Percentiles rank a stretch among this genome's conserved stretches.
These are phyloP conservation scores for Polyergus mexicanus DNA, from an alignment of 1,140 invertebrate genomes.

Conservation along the genomic window DNA sequence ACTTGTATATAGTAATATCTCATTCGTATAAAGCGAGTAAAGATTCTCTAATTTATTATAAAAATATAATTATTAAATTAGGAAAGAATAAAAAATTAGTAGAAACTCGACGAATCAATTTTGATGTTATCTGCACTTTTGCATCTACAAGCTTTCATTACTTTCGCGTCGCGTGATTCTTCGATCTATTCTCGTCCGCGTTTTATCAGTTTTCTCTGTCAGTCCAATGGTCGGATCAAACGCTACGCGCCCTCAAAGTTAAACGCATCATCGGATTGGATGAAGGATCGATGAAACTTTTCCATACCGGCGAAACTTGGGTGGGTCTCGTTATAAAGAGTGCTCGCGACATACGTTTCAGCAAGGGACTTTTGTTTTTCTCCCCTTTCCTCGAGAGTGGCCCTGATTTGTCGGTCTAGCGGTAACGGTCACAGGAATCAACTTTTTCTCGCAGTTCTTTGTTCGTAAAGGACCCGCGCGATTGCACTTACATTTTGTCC, in stretches of 20 bases:
- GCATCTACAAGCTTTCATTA: constrained; percentile 3
- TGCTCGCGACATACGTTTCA: constrained; percentile 37
- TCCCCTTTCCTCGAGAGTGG: not conserved
- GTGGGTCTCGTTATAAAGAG: constrained; percentile 32
- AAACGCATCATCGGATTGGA: constrained; percentile 26
- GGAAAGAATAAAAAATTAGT: not conserved
- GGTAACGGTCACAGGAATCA: constrained; percentile 41
- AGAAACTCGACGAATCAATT: not conserved
- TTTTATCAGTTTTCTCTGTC: constrained; percentile 8
- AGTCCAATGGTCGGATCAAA: not conserved
- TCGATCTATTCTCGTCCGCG: not conserved
- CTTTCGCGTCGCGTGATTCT: not conserved
- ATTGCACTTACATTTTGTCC: constrained; percentile 39
- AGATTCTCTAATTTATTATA: not conserved
- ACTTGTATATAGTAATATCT: not conserved
- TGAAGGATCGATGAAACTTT: not conserved
- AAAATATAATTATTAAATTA: not conserved
- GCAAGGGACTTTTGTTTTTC: constrained; percentile 27
- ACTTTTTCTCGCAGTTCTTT: constrained; percentile 41
- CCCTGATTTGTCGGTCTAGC: constrained; percentile 37
- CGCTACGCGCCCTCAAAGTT: constrained; percentile 33
- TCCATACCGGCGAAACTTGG: not conserved
- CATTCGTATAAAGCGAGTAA: too few species aligned
- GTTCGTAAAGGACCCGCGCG: constrained; percentile 34
- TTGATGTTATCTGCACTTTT: not conserved